These are phyloP conservation scores for Pinctada fucata DNA, from an alignment of 2,888 invertebrate genomes.

Conservation along the genomic window DNA sequence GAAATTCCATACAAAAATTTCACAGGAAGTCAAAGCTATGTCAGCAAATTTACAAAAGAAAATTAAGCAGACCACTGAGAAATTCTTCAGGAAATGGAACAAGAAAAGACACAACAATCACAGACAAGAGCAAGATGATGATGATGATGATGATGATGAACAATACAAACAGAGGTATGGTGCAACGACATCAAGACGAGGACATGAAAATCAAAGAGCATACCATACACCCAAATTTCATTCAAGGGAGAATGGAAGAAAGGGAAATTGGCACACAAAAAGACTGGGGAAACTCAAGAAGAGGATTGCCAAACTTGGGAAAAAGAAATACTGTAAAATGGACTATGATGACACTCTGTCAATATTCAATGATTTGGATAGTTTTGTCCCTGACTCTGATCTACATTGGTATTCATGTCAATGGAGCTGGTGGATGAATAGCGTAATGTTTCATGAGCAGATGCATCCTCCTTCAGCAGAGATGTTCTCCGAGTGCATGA, in stretches of 20 bases:
- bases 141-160: not conserved
- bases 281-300: slow-evolving; percentile 7
- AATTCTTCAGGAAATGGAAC: slow-evolving; percentile 5
- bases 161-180: not conserved
- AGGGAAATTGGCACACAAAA: slow-evolving; percentile 6
- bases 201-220: not conserved
- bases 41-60: slow-evolving; percentile 10
- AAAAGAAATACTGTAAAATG: slow-evolving; percentile 16
- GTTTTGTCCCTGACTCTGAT: slow-evolving; percentile 1
- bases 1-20: slow-evolving; percentile 32
- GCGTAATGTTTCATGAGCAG: not conserved
- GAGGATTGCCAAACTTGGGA: slow-evolving; percentile 14
- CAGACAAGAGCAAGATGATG: slow-evolving; percentile 9
- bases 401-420: slow-evolving; percentile 29
- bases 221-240: not conserved
- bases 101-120: not conserved
- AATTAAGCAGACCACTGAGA: slow-evolving; percentile 2
- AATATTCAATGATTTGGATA: slow-evolving; percentile 16
- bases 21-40: slow-evolving; percentile 9
- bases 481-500: not conserved
- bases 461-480: slow-evolving; percentile 9
- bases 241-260: not conserved
- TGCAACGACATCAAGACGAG: slow-evolving; percentile 1
- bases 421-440: slow-evolving; percentile 28
- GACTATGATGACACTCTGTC: slow-evolving; percentile 9